Percentiles rank a stretch among this genome's conserved stretches.
These are phyloP conservation scores for Caenorhabditis wallacei DNA, from an alignment of 2,888 invertebrate species.

Conservation along the genomic window DNA sequence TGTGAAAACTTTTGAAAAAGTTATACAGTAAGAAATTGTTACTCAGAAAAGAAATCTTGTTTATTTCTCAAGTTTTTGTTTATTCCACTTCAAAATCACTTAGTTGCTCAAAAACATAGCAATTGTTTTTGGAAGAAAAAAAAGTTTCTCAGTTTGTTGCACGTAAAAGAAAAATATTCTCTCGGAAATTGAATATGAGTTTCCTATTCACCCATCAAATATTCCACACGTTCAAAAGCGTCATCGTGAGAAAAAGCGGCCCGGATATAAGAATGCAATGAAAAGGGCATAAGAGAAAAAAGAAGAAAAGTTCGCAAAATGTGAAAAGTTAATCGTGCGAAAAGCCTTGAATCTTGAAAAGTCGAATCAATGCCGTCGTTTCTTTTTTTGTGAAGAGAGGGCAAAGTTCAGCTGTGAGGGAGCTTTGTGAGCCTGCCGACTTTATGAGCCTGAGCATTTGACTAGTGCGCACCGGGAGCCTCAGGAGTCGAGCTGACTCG, in stretches of 20 bases:
- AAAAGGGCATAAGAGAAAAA: constrained; percentile 24
- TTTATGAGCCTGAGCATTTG: constrained; percentile 48
- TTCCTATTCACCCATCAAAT: constrained; percentile 8
- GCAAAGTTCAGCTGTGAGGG: constrained; percentile 27
- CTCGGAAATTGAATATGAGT: constrained; percentile 5
- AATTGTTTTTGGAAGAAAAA: background rate
- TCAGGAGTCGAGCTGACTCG: constrained; percentile 31
- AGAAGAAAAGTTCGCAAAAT: constrained; percentile 24
- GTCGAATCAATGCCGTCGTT: constrained; percentile 32
- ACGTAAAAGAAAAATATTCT: constrained; percentile 18
- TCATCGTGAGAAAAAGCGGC: constrained; percentile 36
- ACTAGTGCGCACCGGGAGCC: constrained; percentile 39
- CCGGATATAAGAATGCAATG: constrained; percentile 32
- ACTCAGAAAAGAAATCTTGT: background rate
- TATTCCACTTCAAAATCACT: background rate
- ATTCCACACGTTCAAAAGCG: constrained; percentile 30
- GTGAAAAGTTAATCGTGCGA: constrained; percentile 60
- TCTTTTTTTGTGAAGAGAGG: constrained; percentile 20
- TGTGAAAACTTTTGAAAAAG: background rate
- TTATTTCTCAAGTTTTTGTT: background rate
- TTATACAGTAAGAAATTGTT: too few relatives aligned
- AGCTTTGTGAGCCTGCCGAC: constrained; percentile 9
- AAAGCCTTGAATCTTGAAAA: constrained; percentile 49
- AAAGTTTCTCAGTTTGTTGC: background rate
- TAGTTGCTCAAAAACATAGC: background rate